These are phyloP conservation scores for Macrochelys suwanniensis DNA, from an alignment of 2,797 vertebrate genomes.

Conservation along the genomic window DNA sequence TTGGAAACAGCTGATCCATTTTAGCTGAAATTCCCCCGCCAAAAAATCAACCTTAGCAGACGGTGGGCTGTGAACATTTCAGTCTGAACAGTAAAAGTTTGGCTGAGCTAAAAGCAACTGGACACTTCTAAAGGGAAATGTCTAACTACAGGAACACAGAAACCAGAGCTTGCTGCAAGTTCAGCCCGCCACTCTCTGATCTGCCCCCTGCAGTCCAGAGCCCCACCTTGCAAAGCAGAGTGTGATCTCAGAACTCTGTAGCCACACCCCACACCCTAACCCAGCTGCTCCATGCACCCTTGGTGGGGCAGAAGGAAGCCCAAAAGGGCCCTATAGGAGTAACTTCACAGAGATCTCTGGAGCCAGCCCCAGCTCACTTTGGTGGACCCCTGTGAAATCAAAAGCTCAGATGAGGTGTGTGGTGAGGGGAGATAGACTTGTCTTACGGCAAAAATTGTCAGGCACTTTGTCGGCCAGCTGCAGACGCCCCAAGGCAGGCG, in stretches of 20 bases:
- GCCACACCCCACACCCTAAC: not conserved
- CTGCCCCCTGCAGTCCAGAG: fast-evolving
- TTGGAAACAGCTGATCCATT: not conserved
- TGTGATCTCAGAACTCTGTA: not conserved
- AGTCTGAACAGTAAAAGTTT: not conserved
- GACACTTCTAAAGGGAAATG: not conserved
- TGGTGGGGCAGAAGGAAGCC: not conserved
- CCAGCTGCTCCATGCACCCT: not conserved
- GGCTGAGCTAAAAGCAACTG: fast-evolving
- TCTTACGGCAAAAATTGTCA: not conserved
- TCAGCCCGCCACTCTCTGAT: not conserved
- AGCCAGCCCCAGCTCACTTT: not conserved
- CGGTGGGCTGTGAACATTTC: not conserved
- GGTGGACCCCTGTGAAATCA: not conserved
- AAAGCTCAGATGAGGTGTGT: fast-evolving
- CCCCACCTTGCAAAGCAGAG: not conserved
- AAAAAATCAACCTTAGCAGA: not conserved
- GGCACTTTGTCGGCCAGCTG: not conserved
- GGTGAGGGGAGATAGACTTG: fast-evolving
- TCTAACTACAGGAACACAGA: not conserved
- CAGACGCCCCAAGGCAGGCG: fast-evolving
- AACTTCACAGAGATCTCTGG: not conserved
- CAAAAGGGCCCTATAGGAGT: not conserved
- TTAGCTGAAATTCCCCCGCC: too few species aligned
- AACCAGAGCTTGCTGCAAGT: not conserved